Evolutionary conservation across 2,113 vertebrate genomes (phyloP), one percentile per base, ranked within the genome.

Genomic region (Numida meleagris): DNA sequence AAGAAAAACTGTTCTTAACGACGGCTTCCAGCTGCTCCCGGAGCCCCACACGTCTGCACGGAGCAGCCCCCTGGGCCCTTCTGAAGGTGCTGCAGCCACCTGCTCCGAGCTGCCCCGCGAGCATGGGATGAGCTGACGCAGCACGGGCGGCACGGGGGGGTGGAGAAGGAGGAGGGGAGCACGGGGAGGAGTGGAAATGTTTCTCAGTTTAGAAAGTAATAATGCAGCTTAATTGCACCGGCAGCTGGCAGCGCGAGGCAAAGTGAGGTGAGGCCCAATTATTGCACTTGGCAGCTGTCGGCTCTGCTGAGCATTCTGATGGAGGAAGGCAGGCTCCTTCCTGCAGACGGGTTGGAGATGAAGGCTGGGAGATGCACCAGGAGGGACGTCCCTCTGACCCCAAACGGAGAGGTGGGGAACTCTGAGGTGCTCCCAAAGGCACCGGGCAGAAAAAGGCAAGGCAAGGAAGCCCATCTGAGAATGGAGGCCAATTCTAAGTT

Each of bases 381-480:
- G 33, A 34, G 67, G 75, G 76, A 45, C 18, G 8, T n/a, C 16
- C 2, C 19, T 14, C 53, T 33, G 4, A 12, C 43, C 63, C 34
- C 50, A 24, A 15, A 33, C 0, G 3, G 62, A 45, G 45, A 14
- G 23, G 2, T 53, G 76, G 16, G 20, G 27, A 10, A 55, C 50
- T 31, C 40, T 5, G 0, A 4, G 10, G 29, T 38, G 50, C 48
- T 73, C 29, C 85, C 51, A 21, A 43, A 33, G 36, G 43, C 25
- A 38, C 4, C 0, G 0, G 6, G 10, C 4, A 17, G 18, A 3
- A 0, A 6, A 36, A 24, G 75, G 6, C 38, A 18, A 0, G 3
- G 29, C 8, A 59, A 43, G 29, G n/a, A 55, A 58, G 15, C 1
- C 0, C 18, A 9, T 9, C 14, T 53, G 45, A 19, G 48, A 38